Base-by-base conservation (phyloP, 2,888 invertebrate species). In the Ophion costatus region DNA sequence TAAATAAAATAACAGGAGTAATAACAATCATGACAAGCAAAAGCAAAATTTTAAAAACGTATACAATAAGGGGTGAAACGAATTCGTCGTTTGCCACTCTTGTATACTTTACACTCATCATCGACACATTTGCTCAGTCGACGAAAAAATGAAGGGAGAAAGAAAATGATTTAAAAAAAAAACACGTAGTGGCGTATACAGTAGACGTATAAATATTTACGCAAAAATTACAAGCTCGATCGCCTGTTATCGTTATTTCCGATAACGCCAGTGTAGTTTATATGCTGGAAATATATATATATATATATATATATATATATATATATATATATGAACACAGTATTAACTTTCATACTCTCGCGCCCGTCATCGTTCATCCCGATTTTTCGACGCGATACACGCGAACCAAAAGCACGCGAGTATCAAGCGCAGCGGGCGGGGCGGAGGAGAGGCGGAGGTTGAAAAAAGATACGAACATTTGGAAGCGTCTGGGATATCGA, bases 101-200 rank as follows among this genome's bases (percentile, higher is more conserved):
- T 80, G 76, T 59, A 45, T 51, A 51, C 14, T 51, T 51, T 9
- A 67, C 33, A 57, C 51, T 80, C 77, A 80, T 84, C 76, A 66
- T 38, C 61, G 73, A 73, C 76, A 33, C 14, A 71, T 42, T 80
- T 51, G 56, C 29, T 73, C 38, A 71, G 38, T 29, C n/a, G 75
- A 63, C 24, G 33, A 80, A 80, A 69, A 73, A 64, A 61, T 61
- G 63, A 9, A n/a, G 22, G 38, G 63, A 10, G 56, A 74, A 38
- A 51, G n/a, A 57, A 69, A 56, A 51, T 14, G 51, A 51, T 67
- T 24, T 56, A 42, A 63, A 61, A 45, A 80, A 51, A 17, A 51
- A 51, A 38, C 38, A 38, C 38, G 51, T 51, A 14, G 14, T 17
- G 5, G 51, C 14, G 14, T 51, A 51, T 51, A 17, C 64, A 22